A percentile compares a stretch with the other conserved stretches of the same genome.
phyloP scores from a whole-genome alignment of 2,113 vertebrate species.

The Peucedramus taeniatus region DNA sequence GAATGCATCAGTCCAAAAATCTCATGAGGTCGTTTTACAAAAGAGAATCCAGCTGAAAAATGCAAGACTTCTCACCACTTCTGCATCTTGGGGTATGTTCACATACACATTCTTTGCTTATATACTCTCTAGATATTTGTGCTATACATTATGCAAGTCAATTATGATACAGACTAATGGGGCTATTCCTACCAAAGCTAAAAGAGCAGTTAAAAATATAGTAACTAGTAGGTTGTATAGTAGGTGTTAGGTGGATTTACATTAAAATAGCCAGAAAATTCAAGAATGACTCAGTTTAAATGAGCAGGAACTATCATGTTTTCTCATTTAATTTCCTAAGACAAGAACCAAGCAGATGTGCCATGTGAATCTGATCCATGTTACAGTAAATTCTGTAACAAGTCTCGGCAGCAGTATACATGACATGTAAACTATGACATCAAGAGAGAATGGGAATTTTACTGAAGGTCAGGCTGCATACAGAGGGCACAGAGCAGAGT shows the following conservation, averaged over 20 bases:
- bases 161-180: not conserved
- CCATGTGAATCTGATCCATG: not conserved
- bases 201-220: not conserved
- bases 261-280: not conserved
- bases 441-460: not conserved
- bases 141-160: not conserved
- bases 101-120: not conserved
- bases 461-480: not conserved
- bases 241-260: not conserved
- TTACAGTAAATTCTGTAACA: not conserved
- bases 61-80: not conserved
- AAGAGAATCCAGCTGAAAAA: not conserved
- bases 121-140: not conserved
- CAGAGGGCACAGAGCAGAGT: not conserved
- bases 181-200: not conserved
- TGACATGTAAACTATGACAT: not conserved
- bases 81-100: not conserved
- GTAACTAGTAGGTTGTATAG: not conserved
- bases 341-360: not conserved
- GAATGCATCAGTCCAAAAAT: not conserved
- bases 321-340: not conserved
- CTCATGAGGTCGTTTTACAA: not conserved
- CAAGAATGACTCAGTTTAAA: not conserved
- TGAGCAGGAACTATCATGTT: not conserved
- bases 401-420: not conserved